phyloP scores from a whole-genome alignment of 2,113 vertebrate species.

The Paradisaea rubra region DNA sequence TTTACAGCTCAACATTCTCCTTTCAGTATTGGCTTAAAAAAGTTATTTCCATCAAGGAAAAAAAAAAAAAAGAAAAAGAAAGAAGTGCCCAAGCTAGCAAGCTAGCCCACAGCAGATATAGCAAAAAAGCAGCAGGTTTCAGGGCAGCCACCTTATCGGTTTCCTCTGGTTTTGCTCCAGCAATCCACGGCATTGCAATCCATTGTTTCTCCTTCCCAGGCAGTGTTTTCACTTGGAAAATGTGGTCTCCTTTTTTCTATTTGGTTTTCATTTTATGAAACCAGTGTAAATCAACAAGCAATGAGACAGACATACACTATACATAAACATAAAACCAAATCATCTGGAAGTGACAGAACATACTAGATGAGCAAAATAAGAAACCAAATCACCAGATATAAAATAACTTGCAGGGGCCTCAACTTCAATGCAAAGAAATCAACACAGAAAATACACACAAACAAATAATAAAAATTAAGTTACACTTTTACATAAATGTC shows the following conservation, averaged over 20 bases:
- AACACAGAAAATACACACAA: not conserved
- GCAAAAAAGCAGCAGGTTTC: constrained; percentile 43
- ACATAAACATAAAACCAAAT: constrained; percentile 27
- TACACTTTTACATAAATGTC: not conserved
- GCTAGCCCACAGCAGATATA: constrained; percentile 32
- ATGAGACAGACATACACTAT: constrained; percentile 47
- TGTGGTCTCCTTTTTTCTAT: constrained; percentile 72
- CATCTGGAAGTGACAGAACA: not conserved
- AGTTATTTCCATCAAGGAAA: not conserved
- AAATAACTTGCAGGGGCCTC: not conserved
- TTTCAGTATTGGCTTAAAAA: not conserved
- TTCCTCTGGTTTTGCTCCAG: constrained; percentile 64
- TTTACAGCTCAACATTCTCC: not conserved
- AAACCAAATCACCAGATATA: not conserved
- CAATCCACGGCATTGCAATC: constrained; percentile 38
- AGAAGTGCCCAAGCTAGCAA: constrained; percentile 20
- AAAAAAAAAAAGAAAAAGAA: not conserved
- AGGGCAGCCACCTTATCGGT: constrained; percentile 70
- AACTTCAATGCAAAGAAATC: not conserved
- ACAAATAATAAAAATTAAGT: not conserved
- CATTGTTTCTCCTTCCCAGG: constrained; percentile 64
- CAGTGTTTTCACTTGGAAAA: constrained; percentile 67
- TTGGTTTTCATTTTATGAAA: constrained; percentile 54
- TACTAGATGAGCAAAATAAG: not conserved
- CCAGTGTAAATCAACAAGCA: constrained; percentile 65